phyloP scores from a whole-genome alignment of 2,888 invertebrate genomes.

The Cantharis nigra region DNA sequence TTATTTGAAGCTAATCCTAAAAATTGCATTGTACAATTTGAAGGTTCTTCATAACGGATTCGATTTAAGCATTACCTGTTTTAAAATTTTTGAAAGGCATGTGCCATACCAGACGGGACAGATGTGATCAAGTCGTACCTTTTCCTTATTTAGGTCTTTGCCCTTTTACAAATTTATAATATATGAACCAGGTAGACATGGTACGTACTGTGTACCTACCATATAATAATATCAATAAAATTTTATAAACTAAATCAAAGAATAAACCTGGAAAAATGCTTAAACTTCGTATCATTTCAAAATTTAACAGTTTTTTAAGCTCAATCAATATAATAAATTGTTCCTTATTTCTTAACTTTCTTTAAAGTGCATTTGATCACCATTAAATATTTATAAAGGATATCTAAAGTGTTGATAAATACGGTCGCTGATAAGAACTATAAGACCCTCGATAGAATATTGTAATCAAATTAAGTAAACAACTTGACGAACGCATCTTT shows the following conservation, averaged over 20 bases:
- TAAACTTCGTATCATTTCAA: not conserved
- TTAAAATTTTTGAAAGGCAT: slow-evolving; percentile 9
- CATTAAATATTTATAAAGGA: slow-evolving; percentile 22
- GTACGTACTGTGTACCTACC: not conserved
- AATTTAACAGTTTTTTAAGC: not conserved
- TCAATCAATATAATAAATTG: not conserved
- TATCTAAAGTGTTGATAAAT: slow-evolving; percentile 20
- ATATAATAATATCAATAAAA: not conserved
- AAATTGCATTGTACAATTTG: not conserved
- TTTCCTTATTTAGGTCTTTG: slow-evolving; percentile 12
- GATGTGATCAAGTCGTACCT: slow-evolving; percentile 14
- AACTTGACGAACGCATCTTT: slow-evolving; percentile 6
- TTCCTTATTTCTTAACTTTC: not conserved
- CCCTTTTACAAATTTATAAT: slow-evolving; percentile 9
- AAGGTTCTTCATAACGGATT: not conserved
- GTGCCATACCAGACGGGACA: slow-evolving; percentile 13
- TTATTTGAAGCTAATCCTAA: not conserved
- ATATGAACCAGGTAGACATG: slow-evolving; percentile 1
- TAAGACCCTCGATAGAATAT: not conserved
- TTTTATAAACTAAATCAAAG: not conserved
- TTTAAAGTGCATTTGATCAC: slow-evolving; percentile 7
- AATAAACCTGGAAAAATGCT: not conserved
- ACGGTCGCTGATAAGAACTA: slow-evolving; percentile 9
- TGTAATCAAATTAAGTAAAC: slow-evolving; percentile 22
- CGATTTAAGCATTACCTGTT: slow-evolving; percentile 7